These are phyloP conservation scores for Acronicta leporina DNA, from an alignment of 2,888 invertebrate species.

Conservation along the genomic window DNA sequence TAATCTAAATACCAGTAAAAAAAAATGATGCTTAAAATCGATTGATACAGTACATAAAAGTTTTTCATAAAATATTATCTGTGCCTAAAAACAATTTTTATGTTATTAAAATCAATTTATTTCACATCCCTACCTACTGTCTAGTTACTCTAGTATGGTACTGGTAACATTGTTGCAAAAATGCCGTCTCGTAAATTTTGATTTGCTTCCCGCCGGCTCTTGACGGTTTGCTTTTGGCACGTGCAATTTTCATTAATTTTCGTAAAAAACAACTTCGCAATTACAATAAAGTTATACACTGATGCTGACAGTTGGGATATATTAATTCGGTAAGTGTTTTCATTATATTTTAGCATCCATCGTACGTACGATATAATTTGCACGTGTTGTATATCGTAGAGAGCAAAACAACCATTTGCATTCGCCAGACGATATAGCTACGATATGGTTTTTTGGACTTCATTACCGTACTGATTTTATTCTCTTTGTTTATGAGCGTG, in stretches of 20 bases:
- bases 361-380: conserved; percentile 70
- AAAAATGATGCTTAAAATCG: too few species aligned
- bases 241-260: conserved; percentile 82
- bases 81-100: too few species aligned
- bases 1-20: too few species aligned
- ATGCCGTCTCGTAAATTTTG: conserved; percentile 74
- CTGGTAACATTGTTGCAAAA: conserved; percentile 69
- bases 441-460: conserved; percentile 78
- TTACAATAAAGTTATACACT: conserved; percentile 72
- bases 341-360: conserved; percentile 58
- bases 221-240: conserved; percentile 88
- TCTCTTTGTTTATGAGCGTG: conserved; percentile 33
- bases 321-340: conserved; percentile 80
- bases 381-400: conserved; percentile 85
- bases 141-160: too few species aligned
- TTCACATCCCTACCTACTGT: too few species aligned
- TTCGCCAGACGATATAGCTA: conserved; percentile 80
- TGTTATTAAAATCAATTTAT: too few species aligned
- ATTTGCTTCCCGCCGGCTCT: conserved; percentile 86
- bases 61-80: too few species aligned
- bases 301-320: conserved; percentile 82
- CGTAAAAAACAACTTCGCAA: conserved; percentile 68
- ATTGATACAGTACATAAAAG: too few species aligned
- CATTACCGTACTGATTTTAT: conserved; percentile 26
- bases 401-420: conserved; percentile 87